Evolutionary conservation across 2,888 invertebrate species (phyloP), one percentile per base, ranked within the genome.

Genomic region (Agriopis leucophaearia): DNA sequence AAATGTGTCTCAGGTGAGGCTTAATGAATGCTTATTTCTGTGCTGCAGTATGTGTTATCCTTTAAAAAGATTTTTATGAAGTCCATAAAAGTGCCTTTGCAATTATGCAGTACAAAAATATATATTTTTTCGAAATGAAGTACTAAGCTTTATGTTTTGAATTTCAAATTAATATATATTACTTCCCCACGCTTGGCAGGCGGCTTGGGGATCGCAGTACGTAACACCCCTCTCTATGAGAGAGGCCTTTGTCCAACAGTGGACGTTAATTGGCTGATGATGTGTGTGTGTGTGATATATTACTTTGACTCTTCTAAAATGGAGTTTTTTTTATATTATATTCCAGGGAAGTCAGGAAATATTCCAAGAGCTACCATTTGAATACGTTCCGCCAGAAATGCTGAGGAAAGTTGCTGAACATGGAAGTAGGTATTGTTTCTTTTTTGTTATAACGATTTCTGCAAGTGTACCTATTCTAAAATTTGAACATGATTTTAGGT

Each of bases 371-470:
- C 89, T 99, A 56, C 99, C 99, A 0, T 97, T 98, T 82, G 99
- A 99, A 90, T 99, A 99, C 88, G 99, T 99, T 1, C 97, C 99
- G 8, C 99, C 99, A 0, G 97, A 98, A 83, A 97, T 98, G 95
- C 91, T 99, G 63, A 96, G 97, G 73, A 99, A 99, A 93, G 99
- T 99, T 0, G 97, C 99, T 0, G 97, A 98, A 85, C 99, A 99
- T 88, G 99, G 99, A 86, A 97, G 99, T 98, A 91, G 95, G 96
- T 88, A 18, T 27, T 27, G 27, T 35, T 18, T 7, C 10, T 51
- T 44, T 27, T 15, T 52, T 36, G 45, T 10, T 0, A 6, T 18
- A 27, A 54, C 16, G 36, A 36, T 52, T 52, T 7, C 15, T n/a
- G 15, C 1, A n/a, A 3, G 3, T 8, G 0, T 5, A 27, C 27